phyloP scores from a whole-genome alignment of 2,888 invertebrate genomes.

The Drosophila silvestris region DNA sequence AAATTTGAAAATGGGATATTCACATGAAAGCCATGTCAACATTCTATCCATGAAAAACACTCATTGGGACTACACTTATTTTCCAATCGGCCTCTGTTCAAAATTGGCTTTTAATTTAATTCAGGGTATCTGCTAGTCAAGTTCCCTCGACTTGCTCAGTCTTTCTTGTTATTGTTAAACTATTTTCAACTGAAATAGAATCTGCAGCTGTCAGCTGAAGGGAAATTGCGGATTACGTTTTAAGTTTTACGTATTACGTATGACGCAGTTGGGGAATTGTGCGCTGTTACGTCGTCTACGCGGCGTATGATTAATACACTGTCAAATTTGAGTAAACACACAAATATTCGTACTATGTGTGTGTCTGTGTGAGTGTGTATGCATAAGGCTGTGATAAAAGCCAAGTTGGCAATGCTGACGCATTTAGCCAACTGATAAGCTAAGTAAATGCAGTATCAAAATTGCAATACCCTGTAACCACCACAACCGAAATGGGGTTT shows the following conservation, averaged over 20 bases:
- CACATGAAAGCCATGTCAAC: background rate
- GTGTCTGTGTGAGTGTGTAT: background rate
- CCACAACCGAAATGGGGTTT: background rate
- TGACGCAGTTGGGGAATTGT: slow-evolving; percentile 6
- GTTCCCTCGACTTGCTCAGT: background rate
- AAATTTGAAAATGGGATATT: background rate
- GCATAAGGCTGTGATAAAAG: slow-evolving; percentile 38
- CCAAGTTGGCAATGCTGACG: slow-evolving; percentile 61
- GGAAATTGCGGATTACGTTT: slow-evolving; percentile 21
- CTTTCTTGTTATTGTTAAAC: background rate
- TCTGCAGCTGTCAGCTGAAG: slow-evolving; percentile 52
- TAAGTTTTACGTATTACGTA: slow-evolving; percentile 13
- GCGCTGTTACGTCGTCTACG: slow-evolving; percentile 20
- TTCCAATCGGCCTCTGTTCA: background rate
- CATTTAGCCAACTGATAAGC: slow-evolving; percentile 74
- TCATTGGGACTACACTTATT: background rate
- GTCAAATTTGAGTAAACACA: slow-evolving; percentile 29
- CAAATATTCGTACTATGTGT: slow-evolving; percentile 1
- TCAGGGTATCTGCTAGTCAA: background rate
- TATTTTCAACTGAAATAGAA: background rate
- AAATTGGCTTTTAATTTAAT: background rate
- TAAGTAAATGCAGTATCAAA: slow-evolving; percentile 40
- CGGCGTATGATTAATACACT: slow-evolving; percentile 54
- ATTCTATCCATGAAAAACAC: background rate
- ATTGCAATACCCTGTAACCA: slow-evolving; percentile 18